Evolutionary conservation across 2,888 invertebrate genomes (phyloP), one percentile per base, ranked within the genome.

Genomic region (Acanthosoma haemorrhoidale): DNA sequence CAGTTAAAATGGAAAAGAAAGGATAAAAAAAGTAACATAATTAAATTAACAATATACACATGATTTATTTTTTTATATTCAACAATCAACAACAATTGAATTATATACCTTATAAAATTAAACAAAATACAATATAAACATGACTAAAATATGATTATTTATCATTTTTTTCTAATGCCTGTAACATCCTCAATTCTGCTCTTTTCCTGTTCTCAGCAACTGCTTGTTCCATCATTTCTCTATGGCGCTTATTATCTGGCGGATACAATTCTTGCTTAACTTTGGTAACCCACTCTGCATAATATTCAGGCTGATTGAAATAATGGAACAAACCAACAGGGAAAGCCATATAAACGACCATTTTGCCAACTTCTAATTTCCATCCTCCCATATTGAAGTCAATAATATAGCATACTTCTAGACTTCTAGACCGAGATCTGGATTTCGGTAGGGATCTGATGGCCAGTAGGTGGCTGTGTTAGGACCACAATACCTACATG

Each of bases 271-370:
- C 85, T 61, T 87, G 83, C 77, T 88, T 88, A 29, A 84, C 87
- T 74, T 88, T 85, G 9, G 87, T 88, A n/a, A 94, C 88, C 88
- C 89, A 91, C 74, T 89, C 87, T 79, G 94, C 92, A 78, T 92
- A 94, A 79, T 89, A 89, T 72, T 86, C 84, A 0, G 94, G 91
- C 77, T 92, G 91, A 80, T 95, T 94, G 79, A 94, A 94, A 75
- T 87, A 84, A 80, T 94, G 90, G 78, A 95, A 95, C 41, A 91
- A 78, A 4, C 82, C 84, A 2, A 95, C 93, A 0, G 95, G 95
- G 78, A 95, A 94, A 0, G 87, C 81, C 83, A 94, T 88, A 79
- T 95, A 96, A 77, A 93, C 79, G 21, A 87, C 87, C 92, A 95
- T 93, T 83, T 87, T 88, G 58, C 84, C 86, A 1, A 92, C 85